These are phyloP conservation scores for Adoxophyes honmai DNA, from an alignment of 1,140 invertebrate genomes.

Conservation along the genomic window DNA sequence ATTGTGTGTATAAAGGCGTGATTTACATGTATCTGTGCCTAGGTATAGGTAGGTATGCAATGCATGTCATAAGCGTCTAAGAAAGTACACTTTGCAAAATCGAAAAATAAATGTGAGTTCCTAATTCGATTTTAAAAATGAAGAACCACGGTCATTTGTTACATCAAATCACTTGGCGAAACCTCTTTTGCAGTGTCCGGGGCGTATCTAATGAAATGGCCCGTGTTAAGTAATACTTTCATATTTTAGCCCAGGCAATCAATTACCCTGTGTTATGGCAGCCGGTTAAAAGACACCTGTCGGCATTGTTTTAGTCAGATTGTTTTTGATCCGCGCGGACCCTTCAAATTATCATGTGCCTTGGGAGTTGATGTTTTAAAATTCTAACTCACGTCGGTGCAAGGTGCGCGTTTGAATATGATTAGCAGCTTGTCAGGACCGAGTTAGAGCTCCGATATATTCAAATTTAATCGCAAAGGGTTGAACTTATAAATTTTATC, in stretches of 20 bases:
- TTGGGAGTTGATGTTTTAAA: conserved; percentile 57
- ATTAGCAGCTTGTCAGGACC: conserved; percentile 75
- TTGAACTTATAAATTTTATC: conserved; percentile 49
- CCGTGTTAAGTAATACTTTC: not conserved
- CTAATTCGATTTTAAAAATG: no score
- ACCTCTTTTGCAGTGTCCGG: no score
- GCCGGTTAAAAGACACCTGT: conserved; percentile 44
- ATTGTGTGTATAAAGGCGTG: no score
- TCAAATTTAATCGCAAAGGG: conserved; percentile 63
- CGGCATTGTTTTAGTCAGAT: conserved; percentile 48
- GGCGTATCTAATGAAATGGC: no score
- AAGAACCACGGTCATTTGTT: no score
- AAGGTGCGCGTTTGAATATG: conserved; percentile 71
- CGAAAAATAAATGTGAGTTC: no score
- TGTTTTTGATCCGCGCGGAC: conserved; percentile 46
- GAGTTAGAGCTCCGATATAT: conserved; percentile 61
- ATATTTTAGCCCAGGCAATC: not conserved
- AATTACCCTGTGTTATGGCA: not conserved
- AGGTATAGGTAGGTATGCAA: no score
- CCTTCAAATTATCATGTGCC: conserved; percentile 50
- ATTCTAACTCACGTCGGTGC: conserved; percentile 66
- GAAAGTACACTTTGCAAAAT: no score
- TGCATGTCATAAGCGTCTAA: no score
- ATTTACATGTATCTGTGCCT: no score
- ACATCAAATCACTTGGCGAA: no score